Base-by-base conservation (phyloP, 2,888 invertebrate genomes). In the Oscheius myriophilus region DNA sequence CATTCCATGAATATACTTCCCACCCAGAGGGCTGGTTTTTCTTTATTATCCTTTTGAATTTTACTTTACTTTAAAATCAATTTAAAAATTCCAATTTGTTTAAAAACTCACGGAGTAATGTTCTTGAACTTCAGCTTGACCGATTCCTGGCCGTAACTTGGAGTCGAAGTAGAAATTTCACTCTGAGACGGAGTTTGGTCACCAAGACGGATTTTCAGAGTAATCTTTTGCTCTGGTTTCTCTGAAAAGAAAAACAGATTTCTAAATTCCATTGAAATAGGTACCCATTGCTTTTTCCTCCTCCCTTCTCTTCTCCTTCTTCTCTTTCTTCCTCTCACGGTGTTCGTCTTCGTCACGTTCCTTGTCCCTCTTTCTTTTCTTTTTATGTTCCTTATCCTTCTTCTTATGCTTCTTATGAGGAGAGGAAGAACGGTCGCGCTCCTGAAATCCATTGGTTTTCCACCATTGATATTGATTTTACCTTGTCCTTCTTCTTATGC, bases 351-450 rank as follows among this genome's bases (percentile, higher is more conserved):
- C n/a, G n/a, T n/a, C n/a, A 52, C 39, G 63, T n/a, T 63, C 57
- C 49, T 51, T 67, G 33, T 61, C 61, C n/a, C 46, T 33, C 42
- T 67, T 67, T 51, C 58, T 67, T 7, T 67, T 21, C 33, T 67
- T 55, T 7, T 55, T 63, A 52, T 53, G 63, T n/a, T 63, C 57
- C 49, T 51, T 67, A n/a, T 61, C 61, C n/a, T 61, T 61, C 49
- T 61, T 61, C 39, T 61, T 61, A 12, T 61, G 61, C n/a, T 61
- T 61, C 49, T 61, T 61, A 42, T 57, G 57, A 16, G 42, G 21
- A 1, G 42, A 21, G 4, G 57, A 42, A 25, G 46, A 58, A n/a
- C 18, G 23, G 9, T 61, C 61, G 6, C 61, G 25, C 7, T 61
- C 61, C 23, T 49, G 6, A 49, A 3, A 49, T 6, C 21, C 49